A percentile compares a stretch with the other conserved stretches of the same genome.
phyloP scores from a whole-genome alignment of 2,113 vertebrate species.

The Sminthopsis crassicaudata region DNA sequence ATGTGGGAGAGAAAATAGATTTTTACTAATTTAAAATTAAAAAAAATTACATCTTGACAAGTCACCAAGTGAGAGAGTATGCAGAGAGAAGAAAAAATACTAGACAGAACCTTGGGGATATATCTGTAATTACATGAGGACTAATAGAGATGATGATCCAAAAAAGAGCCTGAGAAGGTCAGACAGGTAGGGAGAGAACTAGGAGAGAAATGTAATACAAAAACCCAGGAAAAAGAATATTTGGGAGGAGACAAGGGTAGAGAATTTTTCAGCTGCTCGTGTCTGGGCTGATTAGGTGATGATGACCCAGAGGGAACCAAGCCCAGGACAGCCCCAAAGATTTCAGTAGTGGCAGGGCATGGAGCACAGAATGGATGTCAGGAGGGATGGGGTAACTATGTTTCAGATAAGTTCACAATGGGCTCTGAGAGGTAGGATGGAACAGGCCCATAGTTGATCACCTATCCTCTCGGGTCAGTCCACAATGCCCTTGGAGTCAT shows the following conservation, averaged over 20 bases:
- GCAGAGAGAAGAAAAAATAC: neutral
- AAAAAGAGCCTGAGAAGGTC: neutral
- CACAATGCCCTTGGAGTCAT: neutral
- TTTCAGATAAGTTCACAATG: neutral
- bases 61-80: neutral
- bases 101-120: neutral
- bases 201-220: neutral
- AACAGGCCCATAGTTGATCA: neutral
- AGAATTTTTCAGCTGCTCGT: neutral
- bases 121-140: neutral
- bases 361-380: neutral
- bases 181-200: neutral
- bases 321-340: neutral
- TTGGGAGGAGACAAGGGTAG: neutral
- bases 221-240: neutral
- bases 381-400: neutral
- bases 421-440: neutral
- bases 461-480: neutral
- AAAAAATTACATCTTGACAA: neutral
- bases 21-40: neutral
- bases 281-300: neutral
- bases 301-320: neutral
- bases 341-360: neutral
- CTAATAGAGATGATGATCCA: neutral
- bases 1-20: neutral